Percentiles rank a stretch among this genome's conserved stretches.
These are phyloP conservation scores for Drosophila borborema DNA, from an alignment of 2,888 invertebrate species.

Conservation along the genomic window DNA sequence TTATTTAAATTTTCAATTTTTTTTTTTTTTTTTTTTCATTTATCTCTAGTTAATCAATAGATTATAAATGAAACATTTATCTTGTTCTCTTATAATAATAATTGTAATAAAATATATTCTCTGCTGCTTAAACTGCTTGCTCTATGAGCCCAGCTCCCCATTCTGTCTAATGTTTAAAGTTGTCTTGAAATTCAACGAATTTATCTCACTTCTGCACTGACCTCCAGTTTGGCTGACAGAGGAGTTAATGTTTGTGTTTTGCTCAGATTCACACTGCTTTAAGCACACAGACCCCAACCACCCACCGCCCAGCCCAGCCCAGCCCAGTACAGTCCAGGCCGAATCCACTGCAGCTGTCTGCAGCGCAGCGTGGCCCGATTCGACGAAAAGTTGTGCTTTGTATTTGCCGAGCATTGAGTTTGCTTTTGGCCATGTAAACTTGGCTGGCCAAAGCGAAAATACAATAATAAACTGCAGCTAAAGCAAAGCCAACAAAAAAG, in stretches of 20 bases:
- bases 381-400: constrained; percentile 35
- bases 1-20: no score
- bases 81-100: not conserved
- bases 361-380: not conserved
- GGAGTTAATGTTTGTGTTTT: constrained; percentile 33
- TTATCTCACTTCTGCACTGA: constrained; percentile 18
- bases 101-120: not conserved
- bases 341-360: not conserved
- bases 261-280: constrained; percentile 17
- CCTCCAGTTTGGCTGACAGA: not conserved
- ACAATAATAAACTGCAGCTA: constrained; percentile 37
- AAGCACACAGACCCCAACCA: not conserved
- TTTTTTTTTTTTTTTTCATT: no score
- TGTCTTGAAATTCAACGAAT: constrained; percentile 12
- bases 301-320: not conserved
- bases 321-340: not conserved
- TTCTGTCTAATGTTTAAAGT: constrained; percentile 5
- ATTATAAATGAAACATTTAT: not conserved
- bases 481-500: not conserved
- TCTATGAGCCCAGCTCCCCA: no score
- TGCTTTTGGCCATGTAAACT: constrained; percentile 49
- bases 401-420: constrained; percentile 52
- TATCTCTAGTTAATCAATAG: no score
- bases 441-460: constrained; percentile 41
- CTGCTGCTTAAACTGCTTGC: not conserved